Conservation (phyloP, 2,797 vertebrate species). For the Sparidentex hasta region DNA sequence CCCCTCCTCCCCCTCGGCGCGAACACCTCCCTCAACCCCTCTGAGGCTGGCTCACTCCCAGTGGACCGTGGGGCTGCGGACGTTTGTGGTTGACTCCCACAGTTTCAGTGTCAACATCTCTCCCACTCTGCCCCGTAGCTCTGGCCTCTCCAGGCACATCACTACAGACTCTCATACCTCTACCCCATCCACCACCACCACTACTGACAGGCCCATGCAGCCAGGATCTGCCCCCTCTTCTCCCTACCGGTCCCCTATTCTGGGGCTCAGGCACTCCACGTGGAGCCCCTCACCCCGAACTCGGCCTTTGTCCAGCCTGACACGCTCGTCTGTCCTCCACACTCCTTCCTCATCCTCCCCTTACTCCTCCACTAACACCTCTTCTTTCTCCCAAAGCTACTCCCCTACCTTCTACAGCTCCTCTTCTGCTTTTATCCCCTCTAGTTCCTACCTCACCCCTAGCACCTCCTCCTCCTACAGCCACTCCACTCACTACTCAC, state of each 20-base stretch:
- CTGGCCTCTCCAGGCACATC: slow-evolving; percentile 65
- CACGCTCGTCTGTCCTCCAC: slow-evolving; percentile 67
- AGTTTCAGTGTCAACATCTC: slow-evolving; percentile 70
- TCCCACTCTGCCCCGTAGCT: slow-evolving; percentile 48
- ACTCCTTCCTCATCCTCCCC: slow-evolving; percentile 46
- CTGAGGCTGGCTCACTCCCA: slow-evolving; percentile 73
- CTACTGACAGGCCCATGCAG: slow-evolving; percentile 39
- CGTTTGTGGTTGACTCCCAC: slow-evolving; percentile 81
- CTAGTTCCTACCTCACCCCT: slow-evolving; percentile 61
- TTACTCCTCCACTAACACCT: slow-evolving; percentile 63
- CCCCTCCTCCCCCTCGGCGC: too few relatives aligned
- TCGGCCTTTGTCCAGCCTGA: slow-evolving; percentile 75
- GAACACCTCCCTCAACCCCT: slow-evolving; percentile 66
- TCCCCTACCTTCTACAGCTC: slow-evolving; percentile 59
- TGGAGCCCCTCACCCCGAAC: slow-evolving; percentile 75
- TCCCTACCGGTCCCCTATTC: slow-evolving; percentile 75
- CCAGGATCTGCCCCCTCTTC: slow-evolving; percentile 77
- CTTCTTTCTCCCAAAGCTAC: slow-evolving; percentile 60
- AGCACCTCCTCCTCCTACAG: slow-evolving; percentile 64
- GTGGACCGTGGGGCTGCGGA: slow-evolving; percentile 82
- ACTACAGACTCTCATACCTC: slow-evolving; percentile 61
- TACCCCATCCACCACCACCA: slow-evolving; percentile 24
- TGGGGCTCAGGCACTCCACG: slow-evolving; percentile 66
- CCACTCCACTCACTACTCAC: slow-evolving; percentile 78
- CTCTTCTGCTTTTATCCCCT: slow-evolving; percentile 49